Conservation (phyloP, 2,888 invertebrate species). For the Chloroclystis v-ata region DNA sequence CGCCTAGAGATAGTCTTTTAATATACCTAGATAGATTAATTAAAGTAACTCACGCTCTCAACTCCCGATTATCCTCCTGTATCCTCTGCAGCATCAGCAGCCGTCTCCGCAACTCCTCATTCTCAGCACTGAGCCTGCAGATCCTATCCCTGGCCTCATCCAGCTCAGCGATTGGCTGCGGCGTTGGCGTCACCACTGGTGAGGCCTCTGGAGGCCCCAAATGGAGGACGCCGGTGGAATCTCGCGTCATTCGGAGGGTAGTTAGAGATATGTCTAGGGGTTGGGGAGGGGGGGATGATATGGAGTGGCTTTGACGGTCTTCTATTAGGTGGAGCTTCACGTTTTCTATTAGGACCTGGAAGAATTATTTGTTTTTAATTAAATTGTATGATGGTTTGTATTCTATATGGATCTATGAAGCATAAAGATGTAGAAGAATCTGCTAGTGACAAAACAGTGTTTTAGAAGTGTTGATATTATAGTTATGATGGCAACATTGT, state of each 20-base stretch:
- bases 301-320: slow-evolving; percentile 88
- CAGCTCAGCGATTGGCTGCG: slow-evolving; percentile 63
- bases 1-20: too few species aligned
- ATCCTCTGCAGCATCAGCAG: slow-evolving; percentile 70
- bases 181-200: slow-evolving; percentile 49
- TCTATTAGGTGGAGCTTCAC: slow-evolving; percentile 87
- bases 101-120: slow-evolving; percentile 70
- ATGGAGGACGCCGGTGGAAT: slow-evolving; percentile 84
- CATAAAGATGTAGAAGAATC: too few species aligned
- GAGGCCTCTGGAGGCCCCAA: slow-evolving; percentile 79
- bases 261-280: slow-evolving; percentile 87
- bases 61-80: slow-evolving; percentile 74
- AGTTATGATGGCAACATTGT: too few species aligned
- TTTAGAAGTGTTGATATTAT: too few species aligned
- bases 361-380: background rate
- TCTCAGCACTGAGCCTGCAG: slow-evolving; percentile 59
- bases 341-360: slow-evolving; percentile 85
- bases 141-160: slow-evolving; percentile 60
- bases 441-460: too few species aligned
- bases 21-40: too few species aligned
- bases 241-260: slow-evolving; percentile 83
- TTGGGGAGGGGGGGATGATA: slow-evolving; percentile 87
- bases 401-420: too few species aligned
- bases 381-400: too few species aligned
- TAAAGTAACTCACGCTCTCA: slow-evolving; percentile 74